phyloP scores from a whole-genome alignment of 1,140 invertebrate species.

The Cotesia chilonis region DNA sequence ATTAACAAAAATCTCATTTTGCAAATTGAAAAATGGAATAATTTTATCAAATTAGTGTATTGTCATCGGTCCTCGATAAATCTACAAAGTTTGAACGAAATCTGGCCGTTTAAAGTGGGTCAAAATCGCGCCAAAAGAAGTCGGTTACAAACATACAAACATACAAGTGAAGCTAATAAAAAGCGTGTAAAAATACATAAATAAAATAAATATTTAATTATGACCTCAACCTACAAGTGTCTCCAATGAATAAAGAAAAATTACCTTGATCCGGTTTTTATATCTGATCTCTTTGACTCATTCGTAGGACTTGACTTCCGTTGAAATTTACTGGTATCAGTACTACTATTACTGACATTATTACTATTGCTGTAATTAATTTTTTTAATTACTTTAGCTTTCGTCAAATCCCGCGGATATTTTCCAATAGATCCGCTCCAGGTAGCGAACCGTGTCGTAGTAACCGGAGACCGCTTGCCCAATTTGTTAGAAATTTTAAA shows the following conservation, averaged over 20 bases:
- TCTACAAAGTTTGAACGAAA: too few relatives aligned
- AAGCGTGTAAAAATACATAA: neutral
- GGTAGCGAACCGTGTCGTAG: neutral
- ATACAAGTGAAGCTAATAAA: too few relatives aligned
- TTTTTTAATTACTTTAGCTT: conserved; percentile 1
- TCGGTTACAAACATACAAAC: too few relatives aligned
- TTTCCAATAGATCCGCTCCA: conserved; percentile 11
- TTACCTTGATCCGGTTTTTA: conserved; percentile 24
- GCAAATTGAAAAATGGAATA: too few relatives aligned
- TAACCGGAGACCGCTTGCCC: neutral
- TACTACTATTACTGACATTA: neutral
- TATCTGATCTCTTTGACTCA: conserved; percentile 1
- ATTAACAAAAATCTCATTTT: too few relatives aligned
- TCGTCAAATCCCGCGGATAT: neutral
- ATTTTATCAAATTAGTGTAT: too few relatives aligned
- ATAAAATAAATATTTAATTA: conserved; percentile 2
- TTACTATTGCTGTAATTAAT: neutral
- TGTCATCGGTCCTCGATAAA: too few relatives aligned
- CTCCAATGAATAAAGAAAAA: conserved; percentile 7
- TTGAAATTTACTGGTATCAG: neutral
- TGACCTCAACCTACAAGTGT: neutral
- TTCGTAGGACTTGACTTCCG: conserved; percentile 9
- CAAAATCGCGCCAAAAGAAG: too few relatives aligned
- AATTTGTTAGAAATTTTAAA: conserved; percentile 10
- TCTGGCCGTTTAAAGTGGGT: too few relatives aligned